These are phyloP conservation scores for Diglossa brunneiventris DNA, from an alignment of 2,113 vertebrate genomes.

Conservation along the genomic window DNA sequence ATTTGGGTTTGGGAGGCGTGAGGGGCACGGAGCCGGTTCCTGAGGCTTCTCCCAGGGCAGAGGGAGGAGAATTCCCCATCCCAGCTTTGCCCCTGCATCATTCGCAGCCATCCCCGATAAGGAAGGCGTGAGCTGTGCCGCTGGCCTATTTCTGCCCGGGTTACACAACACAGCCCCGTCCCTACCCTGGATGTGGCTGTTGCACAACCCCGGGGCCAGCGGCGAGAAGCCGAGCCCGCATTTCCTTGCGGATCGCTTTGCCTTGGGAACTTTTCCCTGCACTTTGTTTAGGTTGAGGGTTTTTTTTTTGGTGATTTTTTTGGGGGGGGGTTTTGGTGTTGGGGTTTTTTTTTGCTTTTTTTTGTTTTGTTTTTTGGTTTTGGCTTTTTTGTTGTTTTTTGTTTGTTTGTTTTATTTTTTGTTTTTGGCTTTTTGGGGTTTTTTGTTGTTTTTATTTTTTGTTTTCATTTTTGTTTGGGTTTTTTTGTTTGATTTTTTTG, in stretches of 20 bases:
- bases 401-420: too few species aligned
- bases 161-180: constrained; percentile 24
- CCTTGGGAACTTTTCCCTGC: not conserved
- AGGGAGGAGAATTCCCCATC: accelerated
- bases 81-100: not conserved
- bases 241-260: not conserved
- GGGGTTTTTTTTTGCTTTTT: too few species aligned
- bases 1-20: accelerated
- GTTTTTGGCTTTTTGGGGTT: too few species aligned
- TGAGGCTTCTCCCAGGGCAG: not conserved
- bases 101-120: not conserved
- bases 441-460: too few species aligned
- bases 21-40: not conserved
- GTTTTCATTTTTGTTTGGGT: too few species aligned
- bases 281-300: not conserved
- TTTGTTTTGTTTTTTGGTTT: too few species aligned
- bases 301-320: too few species aligned
- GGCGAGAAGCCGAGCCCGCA: not conserved
- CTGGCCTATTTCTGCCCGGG: constrained; percentile 7
- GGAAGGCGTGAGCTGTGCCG: not conserved
- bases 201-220: constrained; percentile 5
- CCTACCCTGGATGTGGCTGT: not conserved
- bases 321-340: too few species aligned
- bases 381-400: too few species aligned
- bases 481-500: too few species aligned